Conservation (phyloP, 2,888 invertebrate genomes). For the Ophonus ardosiacus region DNA sequence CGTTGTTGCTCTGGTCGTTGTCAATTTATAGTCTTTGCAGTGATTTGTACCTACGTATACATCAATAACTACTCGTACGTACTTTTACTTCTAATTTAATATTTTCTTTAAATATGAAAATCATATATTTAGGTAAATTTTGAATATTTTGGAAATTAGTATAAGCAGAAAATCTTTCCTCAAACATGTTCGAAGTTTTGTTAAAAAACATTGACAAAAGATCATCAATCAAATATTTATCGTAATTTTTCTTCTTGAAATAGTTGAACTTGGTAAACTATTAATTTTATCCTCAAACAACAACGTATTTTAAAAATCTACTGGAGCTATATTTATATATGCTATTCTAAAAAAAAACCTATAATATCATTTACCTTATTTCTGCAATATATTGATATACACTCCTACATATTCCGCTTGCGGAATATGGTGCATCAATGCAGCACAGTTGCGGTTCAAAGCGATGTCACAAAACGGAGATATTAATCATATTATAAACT, state of each 20-base stretch:
- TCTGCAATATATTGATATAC: neutral
- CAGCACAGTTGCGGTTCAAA: neutral
- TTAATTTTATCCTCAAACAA: neutral
- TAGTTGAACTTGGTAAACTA: neutral
- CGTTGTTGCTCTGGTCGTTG: too few species aligned
- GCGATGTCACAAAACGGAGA: neutral
- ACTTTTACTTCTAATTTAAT: too few species aligned
- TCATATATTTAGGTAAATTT: neutral
- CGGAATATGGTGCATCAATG: neutral
- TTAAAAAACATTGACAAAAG: neutral
- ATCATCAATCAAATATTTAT: neutral
- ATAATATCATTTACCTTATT: neutral
- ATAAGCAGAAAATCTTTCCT: neutral
- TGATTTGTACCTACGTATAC: too few species aligned
- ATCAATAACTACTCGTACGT: too few species aligned
- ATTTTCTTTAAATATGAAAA: too few species aligned
- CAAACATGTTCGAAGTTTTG: neutral
- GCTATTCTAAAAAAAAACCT: too few species aligned
- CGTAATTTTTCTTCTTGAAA: neutral
- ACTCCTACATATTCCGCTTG: neutral
- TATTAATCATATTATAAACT: slow-evolving; percentile 31
- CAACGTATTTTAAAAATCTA: too few species aligned
- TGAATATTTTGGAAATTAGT: neutral
- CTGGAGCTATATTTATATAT: too few species aligned
- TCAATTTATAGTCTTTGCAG: too few species aligned